Evolutionary conservation across 2,113 vertebrate genomes (phyloP).

Genomic region (Balaeniceps rex): DNA sequence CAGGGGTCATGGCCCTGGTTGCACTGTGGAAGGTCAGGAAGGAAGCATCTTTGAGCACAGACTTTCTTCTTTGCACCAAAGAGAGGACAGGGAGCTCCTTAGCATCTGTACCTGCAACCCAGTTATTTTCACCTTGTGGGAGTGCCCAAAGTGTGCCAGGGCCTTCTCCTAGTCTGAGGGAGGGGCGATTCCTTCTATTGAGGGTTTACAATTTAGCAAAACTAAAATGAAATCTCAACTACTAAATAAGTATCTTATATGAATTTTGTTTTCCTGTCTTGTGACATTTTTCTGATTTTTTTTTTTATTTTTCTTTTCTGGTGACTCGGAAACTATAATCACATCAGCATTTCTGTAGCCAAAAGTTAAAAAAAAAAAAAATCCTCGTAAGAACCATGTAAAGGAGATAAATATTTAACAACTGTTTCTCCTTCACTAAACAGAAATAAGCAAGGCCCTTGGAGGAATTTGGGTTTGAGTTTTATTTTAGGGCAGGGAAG

Average conservation of each 20-base stretch:
- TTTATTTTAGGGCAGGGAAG: background rate
- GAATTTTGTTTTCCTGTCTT: background rate
- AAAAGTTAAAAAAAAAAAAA: background rate
- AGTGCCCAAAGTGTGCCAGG: background rate
- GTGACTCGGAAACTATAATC: background rate
- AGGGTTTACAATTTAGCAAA: background rate
- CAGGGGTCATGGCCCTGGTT: background rate
- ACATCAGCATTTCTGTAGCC: background rate
- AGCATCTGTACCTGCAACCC: background rate
- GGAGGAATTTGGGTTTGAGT: background rate
- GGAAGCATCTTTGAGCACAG: background rate
- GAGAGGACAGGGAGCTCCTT: background rate
- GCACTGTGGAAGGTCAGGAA: accelerated
- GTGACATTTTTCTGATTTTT: background rate
- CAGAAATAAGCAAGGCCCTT: background rate
- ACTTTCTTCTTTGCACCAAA: background rate
- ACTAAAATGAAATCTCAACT: background rate
- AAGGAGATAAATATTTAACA: background rate
- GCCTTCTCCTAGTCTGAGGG: background rate
- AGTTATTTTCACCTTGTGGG: background rate
- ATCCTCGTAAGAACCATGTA: background rate
- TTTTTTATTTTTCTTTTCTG: background rate
- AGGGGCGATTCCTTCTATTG: background rate
- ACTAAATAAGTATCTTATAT: background rate
- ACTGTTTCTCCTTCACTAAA: background rate